Evolutionary conservation across 2,113 vertebrate species (phyloP), one percentile per base, ranked within the genome.

Genomic region (Phainopepla nitens): DNA sequence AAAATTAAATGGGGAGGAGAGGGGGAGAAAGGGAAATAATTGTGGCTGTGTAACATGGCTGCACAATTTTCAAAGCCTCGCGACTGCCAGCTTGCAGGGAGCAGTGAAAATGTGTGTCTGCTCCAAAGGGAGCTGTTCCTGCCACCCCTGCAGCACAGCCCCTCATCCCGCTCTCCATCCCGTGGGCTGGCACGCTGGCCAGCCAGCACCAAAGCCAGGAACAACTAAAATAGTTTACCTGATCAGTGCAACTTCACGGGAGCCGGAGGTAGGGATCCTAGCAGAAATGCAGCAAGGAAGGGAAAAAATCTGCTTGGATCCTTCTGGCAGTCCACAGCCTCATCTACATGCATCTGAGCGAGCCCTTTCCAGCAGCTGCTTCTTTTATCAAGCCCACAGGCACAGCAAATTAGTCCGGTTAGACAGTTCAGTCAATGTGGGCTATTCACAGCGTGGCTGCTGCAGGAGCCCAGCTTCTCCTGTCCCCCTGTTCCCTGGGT

Each of bases 281-380:
- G 91, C 54, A 95, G 83, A 90, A 95, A 97, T 14, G 93, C 86
- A 92, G 95, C 87, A 51, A 86, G 58, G 80, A 77, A 53, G 80
- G 12, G 7, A 71, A 80, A 65, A 75, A 77, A 81, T 91, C 94
- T 85, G 88, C 81, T 93, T 16, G 95, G 95, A 90, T 91, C 87
- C 80, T 96, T 91, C 90, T 95, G 91, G 97, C 90, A 95, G 92
- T 96, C 94, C 94, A 78, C 84, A 61, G 95, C 95, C 98, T 98
- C 98, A 98, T 97, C 97, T 97, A 97, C 96, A 97, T 98, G 97
- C 98, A 95, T 98, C 95, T 96, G 96, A 98, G 97, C 97, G 81
- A 98, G 97, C 97, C 95, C 97, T 96, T 90, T 91, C 97, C 97
- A 96, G 98, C 99, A 99, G 98, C 98, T 99, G 98, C 98, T 98